phyloP scores from a whole-genome alignment of 1,140 invertebrate species.

The Holotrichia oblita region DNA sequence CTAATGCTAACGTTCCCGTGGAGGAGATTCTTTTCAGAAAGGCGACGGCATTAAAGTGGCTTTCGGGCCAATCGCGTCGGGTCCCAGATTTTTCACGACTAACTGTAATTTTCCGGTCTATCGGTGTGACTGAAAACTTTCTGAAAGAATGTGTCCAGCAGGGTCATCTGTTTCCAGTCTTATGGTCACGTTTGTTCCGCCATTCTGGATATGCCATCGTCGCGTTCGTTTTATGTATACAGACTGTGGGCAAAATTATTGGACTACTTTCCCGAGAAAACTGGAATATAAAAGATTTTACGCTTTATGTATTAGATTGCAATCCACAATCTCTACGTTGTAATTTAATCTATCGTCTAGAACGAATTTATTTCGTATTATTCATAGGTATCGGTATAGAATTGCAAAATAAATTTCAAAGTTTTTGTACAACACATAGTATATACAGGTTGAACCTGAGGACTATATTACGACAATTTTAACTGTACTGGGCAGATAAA shows the following conservation, averaged over 20 bases:
- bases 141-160: constrained; percentile 20
- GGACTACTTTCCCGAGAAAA: background rate
- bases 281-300: too few species aligned
- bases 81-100: constrained; percentile 21
- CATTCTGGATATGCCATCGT: background rate
- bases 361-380: too few species aligned
- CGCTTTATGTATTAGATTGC: too few species aligned
- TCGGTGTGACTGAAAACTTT: constrained; percentile 33
- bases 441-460: too few species aligned
- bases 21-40: background rate
- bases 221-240: background rate
- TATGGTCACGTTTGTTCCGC: constrained; percentile 29
- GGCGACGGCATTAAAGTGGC: constrained; percentile 17
- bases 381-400: too few species aligned
- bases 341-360: too few species aligned
- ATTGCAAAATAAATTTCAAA: too few species aligned
- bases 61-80: constrained; percentile 10
- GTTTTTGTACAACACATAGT: too few species aligned
- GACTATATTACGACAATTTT: too few species aligned
- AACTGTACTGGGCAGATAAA: too few species aligned
- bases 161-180: constrained; percentile 26
- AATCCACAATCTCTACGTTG: too few species aligned
- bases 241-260: background rate
- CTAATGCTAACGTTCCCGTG: constrained; percentile 13
- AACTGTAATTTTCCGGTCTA: constrained; percentile 36